Conservation (phyloP, 2,113 vertebrate genomes). For the Crypturellus undulatus region DNA sequence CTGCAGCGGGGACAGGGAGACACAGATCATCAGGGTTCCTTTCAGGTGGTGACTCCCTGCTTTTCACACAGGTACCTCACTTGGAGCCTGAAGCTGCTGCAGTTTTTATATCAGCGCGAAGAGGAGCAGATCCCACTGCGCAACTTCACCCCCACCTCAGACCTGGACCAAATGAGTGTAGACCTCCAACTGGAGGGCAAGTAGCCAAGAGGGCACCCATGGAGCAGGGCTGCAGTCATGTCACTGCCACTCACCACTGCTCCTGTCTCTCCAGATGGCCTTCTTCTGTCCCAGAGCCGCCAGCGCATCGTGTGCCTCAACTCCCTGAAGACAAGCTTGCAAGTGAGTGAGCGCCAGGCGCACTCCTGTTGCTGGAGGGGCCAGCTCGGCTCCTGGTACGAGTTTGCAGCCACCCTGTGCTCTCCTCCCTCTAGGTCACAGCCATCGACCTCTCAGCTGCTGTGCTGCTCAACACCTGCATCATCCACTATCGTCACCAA, state of each 20-base stretch:
- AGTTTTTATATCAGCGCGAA: slow-evolving; percentile 85
- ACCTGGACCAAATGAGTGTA: slow-evolving; percentile 91
- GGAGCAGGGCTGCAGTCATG: fast-evolving
- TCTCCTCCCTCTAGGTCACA: slow-evolving; percentile 84
- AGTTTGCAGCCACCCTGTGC: not conserved
- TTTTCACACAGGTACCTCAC: slow-evolving; percentile 86
- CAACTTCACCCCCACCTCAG: slow-evolving; percentile 88
- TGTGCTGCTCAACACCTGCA: slow-evolving; percentile 90
- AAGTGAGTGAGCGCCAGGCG: slow-evolving; percentile 72
- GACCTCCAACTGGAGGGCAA: slow-evolving; percentile 90
- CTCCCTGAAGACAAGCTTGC: slow-evolving; percentile 85
- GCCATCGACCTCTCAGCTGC: slow-evolving; percentile 89
- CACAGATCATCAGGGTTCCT: fast-evolving
- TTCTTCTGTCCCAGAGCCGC: slow-evolving; percentile 96
- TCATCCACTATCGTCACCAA: slow-evolving; percentile 96
- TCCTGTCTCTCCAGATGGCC: slow-evolving; percentile 84
- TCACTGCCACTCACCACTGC: not conserved
- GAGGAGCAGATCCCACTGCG: slow-evolving; percentile 87
- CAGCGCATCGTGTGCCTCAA: slow-evolving; percentile 95
- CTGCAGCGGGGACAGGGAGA: not conserved
- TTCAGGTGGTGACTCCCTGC: not conserved
- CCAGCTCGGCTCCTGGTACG: not conserved
- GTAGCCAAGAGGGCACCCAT: not conserved
- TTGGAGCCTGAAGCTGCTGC: slow-evolving; percentile 93
- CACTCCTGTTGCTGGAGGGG: not conserved